These are phyloP conservation scores for Alethe castanea DNA, from an alignment of 2,113 vertebrate genomes.

Conservation along the genomic window DNA sequence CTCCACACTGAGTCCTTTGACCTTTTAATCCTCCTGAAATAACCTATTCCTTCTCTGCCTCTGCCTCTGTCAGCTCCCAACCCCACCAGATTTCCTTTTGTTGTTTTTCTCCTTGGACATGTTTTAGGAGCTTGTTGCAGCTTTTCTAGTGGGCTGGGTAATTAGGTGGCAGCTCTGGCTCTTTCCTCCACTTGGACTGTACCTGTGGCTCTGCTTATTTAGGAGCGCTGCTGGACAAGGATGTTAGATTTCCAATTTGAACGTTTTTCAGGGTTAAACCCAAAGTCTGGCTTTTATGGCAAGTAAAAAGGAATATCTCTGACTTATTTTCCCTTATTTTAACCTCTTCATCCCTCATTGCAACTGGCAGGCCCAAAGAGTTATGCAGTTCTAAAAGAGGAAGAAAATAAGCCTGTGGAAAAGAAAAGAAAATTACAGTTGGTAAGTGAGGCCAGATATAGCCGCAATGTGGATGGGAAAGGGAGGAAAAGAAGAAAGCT, in stretches of 20 bases:
- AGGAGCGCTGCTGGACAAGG: not conserved
- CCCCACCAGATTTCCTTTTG: not conserved
- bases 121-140: conserved; percentile 22
- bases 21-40: conserved; percentile 75
- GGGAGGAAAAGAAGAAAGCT: not conserved
- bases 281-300: not conserved
- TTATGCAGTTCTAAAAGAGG: not conserved
- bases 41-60: conserved; percentile 6
- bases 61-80: not conserved
- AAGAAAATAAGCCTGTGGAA: not conserved
- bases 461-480: not conserved
- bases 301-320: not conserved
- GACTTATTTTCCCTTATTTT: not conserved
- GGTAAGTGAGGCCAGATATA: not conserved
- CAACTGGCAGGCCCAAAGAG: not conserved
- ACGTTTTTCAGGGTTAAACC: not conserved
- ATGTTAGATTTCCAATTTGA: not conserved
- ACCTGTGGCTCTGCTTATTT: not conserved
- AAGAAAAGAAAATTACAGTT: not conserved
- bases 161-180: not conserved
- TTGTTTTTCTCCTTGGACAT: conserved; percentile 16
- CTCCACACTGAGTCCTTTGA: conserved; percentile 58
- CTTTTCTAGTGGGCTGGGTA: conserved; percentile 8
- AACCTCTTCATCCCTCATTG: not conserved
- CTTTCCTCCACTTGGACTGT: not conserved